Evolutionary conservation across 2,888 invertebrate genomes (phyloP).

Genomic region (Sycophila texana): DNA sequence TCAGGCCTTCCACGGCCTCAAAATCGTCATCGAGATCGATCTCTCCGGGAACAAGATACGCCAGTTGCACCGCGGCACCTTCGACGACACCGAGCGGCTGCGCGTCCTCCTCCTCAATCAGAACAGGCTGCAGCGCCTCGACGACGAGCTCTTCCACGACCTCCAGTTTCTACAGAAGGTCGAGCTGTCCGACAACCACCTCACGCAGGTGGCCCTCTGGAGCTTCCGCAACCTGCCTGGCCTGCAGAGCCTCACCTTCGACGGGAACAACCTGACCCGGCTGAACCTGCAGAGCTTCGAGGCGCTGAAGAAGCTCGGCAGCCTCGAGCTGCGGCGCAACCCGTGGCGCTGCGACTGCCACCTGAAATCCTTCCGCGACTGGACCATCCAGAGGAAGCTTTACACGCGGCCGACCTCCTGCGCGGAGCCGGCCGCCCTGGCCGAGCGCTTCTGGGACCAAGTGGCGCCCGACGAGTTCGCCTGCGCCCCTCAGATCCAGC

Average conservation of each 20-base stretch:
- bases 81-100: constrained; percentile 83
- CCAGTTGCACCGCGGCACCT: constrained; percentile 82
- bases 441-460: constrained; percentile 85
- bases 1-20: constrained; percentile 85
- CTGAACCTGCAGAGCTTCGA: constrained; percentile 82
- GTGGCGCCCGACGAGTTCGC: constrained; percentile 86
- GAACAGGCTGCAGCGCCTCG: constrained; percentile 85
- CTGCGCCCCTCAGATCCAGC: constrained; percentile 84
- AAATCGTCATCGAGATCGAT: constrained; percentile 89
- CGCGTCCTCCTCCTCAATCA: constrained; percentile 85
- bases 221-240: constrained; percentile 84
- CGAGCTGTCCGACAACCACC: constrained; percentile 85
- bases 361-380: constrained; percentile 86
- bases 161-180: constrained; percentile 86
- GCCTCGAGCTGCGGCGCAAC: constrained; percentile 87
- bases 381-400: constrained; percentile 84
- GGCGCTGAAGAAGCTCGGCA: constrained; percentile 82
- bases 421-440: constrained; percentile 82
- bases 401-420: constrained; percentile 87
- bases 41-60: constrained; percentile 85
- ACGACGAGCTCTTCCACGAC: constrained; percentile 86
- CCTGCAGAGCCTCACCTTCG: constrained; percentile 83
- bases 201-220: constrained; percentile 82
- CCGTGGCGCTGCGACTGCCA: constrained; percentile 94
- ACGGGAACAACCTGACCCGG: constrained; percentile 84